Conservation (phyloP, 2,888 invertebrate genomes). For the Bruchidius siliquastri region DNA sequence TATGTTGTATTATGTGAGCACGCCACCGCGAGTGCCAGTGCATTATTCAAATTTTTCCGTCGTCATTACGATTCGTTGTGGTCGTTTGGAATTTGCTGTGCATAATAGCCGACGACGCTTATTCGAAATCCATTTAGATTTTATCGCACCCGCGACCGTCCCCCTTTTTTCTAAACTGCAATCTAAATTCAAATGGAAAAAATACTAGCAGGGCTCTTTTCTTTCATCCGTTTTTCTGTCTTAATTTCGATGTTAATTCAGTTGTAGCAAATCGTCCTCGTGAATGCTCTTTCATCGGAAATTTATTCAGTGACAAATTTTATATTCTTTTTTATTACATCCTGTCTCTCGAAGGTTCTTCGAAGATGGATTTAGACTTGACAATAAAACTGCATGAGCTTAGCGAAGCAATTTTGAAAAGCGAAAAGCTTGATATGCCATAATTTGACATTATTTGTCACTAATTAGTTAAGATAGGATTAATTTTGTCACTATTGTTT, state of each 20-base stretch:
- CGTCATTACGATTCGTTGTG: not conserved
- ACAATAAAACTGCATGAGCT: too few species aligned
- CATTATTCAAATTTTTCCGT: not conserved
- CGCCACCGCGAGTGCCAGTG: not conserved
- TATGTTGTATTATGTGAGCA: not conserved
- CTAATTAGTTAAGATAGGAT: too few species aligned
- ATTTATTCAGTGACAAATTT: not conserved
- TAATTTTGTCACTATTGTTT: too few species aligned
- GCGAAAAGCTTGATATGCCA: too few species aligned
- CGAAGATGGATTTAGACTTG: too few species aligned
- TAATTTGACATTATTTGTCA: too few species aligned
- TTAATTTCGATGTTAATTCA: not conserved
- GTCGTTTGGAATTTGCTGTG: not conserved
- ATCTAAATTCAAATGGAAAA: not conserved
- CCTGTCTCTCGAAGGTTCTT: too few species aligned
- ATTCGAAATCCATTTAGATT: not conserved
- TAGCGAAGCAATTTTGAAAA: too few species aligned
- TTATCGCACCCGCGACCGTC: not conserved
- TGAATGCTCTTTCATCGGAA: not conserved
- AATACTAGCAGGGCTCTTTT: not conserved
- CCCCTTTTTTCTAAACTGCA: not conserved
- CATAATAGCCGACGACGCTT: not conserved
- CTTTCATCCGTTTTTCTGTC: not conserved
- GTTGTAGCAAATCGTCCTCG: not conserved
- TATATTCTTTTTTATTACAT: not conserved